Evolutionary conservation across 2,888 invertebrate genomes (phyloP), one percentile per base, ranked within the genome.

Genomic region (Tanypteryx hageni): DNA sequence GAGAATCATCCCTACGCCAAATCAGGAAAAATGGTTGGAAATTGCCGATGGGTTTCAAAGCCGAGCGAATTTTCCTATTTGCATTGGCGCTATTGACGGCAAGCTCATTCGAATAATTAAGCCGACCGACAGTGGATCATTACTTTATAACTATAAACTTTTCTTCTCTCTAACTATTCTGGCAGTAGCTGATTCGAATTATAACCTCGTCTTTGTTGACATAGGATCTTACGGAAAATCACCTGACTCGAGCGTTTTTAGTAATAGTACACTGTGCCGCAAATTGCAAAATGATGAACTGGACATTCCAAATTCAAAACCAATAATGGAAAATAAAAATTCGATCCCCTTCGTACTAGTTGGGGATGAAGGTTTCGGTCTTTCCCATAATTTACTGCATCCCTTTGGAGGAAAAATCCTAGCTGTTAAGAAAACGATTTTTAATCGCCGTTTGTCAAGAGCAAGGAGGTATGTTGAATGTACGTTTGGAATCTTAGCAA

Each of bases 111-210:
- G 84, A 56, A 56, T 84, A n/a, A 56, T 84, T 31, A 84, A 84
- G 44, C 81, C 81, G 31, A 31, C 27, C 14, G 13, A 81, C 31
- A 81, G 81, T 81, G 81, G 81, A 31, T 81, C 81, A 31, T 81
- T 81, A 31, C 22, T 31, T 31, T 81, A 93, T 92, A 94, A 94
- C 83, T 94, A 94, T 93, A 94, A 94, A 85, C 92, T 94, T 92
- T 94, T 93, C 93, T 94, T 93, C 44, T 94, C 94, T 92, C 93
- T 94, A 92, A 94, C 94, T 94, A 11, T 93, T 83, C 92, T 94
- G 64, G 94, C 94, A 92, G 93, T 94, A 93, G 93, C 93, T 92
- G 94, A 94, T 94, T 93, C 94, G 85, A 93, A 93, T 93, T 94
- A 94, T 93, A 93, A 93, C 93, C 94, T 94, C 85, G 92, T 93